Evolutionary conservation across 1,140 invertebrate species (phyloP).

Genomic region (Papilio glaucus): DNA sequence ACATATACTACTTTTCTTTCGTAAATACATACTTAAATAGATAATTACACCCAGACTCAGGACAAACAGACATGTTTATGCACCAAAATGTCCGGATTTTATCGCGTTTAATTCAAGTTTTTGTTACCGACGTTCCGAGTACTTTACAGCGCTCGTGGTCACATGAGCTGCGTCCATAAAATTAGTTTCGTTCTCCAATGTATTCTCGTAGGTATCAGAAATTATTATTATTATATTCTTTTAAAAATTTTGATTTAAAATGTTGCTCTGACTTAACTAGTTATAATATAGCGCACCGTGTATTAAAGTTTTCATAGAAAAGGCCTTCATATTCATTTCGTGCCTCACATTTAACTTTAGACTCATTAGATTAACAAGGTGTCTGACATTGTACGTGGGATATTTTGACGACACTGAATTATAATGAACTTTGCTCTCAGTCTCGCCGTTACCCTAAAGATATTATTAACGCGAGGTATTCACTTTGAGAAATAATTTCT

Average conservation of each 20-base stretch:
- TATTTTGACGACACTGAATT: slow-evolving; percentile 24
- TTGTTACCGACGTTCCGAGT: too few relatives aligned
- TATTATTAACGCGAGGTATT: background rate
- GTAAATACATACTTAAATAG: too few relatives aligned
- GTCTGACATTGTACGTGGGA: slow-evolving; percentile 23
- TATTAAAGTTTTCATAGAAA: background rate
- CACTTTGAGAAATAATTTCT: background rate
- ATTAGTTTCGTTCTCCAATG: too few relatives aligned
- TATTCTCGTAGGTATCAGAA: too few relatives aligned
- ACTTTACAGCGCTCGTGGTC: too few relatives aligned
- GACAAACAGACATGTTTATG: too few relatives aligned
- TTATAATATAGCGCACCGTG: background rate
- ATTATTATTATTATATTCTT: too few relatives aligned
- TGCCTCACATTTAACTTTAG: slow-evolving; percentile 17
- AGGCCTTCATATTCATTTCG: background rate
- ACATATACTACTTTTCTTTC: too few relatives aligned
- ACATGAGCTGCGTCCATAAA: too few relatives aligned
- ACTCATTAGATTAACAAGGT: slow-evolving; percentile 33
- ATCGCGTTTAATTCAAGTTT: too few relatives aligned
- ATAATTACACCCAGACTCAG: too few relatives aligned
- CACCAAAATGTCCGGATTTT: too few relatives aligned
- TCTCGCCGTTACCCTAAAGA: slow-evolving; percentile 12
- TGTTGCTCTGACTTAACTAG: background rate
- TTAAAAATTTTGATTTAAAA: background rate
- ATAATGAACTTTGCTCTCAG: slow-evolving; percentile 23